Conservation (phyloP, 2,113 vertebrate genomes). For the Mesitornis unicolor region DNA sequence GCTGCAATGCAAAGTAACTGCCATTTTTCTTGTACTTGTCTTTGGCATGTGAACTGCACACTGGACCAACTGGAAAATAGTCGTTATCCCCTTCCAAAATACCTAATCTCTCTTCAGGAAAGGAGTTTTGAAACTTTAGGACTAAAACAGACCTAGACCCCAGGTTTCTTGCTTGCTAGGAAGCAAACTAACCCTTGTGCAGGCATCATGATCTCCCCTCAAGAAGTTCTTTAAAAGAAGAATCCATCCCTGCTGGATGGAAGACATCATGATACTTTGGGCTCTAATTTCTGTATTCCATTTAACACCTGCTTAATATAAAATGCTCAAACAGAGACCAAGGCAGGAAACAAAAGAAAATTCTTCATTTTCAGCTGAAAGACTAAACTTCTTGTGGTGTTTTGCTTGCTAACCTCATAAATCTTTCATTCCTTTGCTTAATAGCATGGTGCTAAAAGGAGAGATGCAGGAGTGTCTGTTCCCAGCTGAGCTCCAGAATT, state of each 20-base stretch:
- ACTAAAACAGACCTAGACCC: not conserved
- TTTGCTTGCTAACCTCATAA: slow-evolving; percentile 34
- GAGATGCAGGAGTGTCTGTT: not conserved
- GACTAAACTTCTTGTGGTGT: not conserved
- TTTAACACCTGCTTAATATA: not conserved
- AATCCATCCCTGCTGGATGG: not conserved
- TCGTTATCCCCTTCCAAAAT: not conserved
- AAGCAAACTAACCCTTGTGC: not conserved
- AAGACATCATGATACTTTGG: not conserved
- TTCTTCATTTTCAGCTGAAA: slow-evolving; percentile 33
- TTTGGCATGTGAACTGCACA: not conserved
- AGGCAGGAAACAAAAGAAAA: slow-evolving; percentile 43
- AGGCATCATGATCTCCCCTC: not conserved
- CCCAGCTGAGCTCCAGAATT: not conserved
- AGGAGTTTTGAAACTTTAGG: not conserved
- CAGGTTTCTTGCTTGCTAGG: not conserved
- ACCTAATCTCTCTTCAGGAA: not conserved
- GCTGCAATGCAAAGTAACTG: not conserved
- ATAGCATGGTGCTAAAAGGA: not conserved
- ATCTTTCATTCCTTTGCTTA: slow-evolving; percentile 19
- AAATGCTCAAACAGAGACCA: slow-evolving; percentile 22
- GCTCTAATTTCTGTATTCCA: not conserved
- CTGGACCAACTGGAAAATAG: not conserved
- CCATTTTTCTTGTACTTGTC: not conserved
- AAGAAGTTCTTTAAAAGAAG: not conserved